These are phyloP conservation scores for Spondyliosoma cantharus DNA, from an alignment of 2,797 vertebrate genomes.

Conservation along the genomic window DNA sequence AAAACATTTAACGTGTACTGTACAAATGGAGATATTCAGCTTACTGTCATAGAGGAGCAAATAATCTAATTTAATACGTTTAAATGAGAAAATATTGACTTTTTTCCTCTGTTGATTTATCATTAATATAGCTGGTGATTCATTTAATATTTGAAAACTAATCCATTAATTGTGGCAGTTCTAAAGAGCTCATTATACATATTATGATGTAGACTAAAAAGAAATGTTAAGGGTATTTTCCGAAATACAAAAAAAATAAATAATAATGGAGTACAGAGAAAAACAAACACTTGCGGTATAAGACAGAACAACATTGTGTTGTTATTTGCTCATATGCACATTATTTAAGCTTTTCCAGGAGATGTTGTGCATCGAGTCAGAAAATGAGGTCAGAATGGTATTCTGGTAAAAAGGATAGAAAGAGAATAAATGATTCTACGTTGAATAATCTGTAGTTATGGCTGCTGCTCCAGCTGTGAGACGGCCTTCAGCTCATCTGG, in stretches of 20 bases:
- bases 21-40: too few relatives aligned
- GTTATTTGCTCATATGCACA: slow-evolving; percentile 11
- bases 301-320: not conserved
- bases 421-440: slow-evolving; percentile 55
- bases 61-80: too few relatives aligned
- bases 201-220: not conserved
- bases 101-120: too few relatives aligned
- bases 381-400: slow-evolving; percentile 67
- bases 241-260: slow-evolving; percentile 18
- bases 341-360: slow-evolving; percentile 30
- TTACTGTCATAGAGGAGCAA: too few relatives aligned
- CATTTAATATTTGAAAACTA: too few relatives aligned
- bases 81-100: too few relatives aligned
- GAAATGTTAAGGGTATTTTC: not conserved
- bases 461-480: slow-evolving; percentile 69
- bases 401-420: slow-evolving; percentile 36
- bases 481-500: slow-evolving; percentile 65
- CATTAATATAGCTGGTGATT: too few relatives aligned
- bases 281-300: not conserved
- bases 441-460: slow-evolving; percentile 69
- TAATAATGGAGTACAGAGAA: not conserved
- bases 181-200: not conserved
- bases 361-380: slow-evolving; percentile 22
- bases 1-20: too few relatives aligned
- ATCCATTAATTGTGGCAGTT: too few relatives aligned